phyloP scores from a whole-genome alignment of 2,113 vertebrate species.

The Pelodiscus sinensis region DNA sequence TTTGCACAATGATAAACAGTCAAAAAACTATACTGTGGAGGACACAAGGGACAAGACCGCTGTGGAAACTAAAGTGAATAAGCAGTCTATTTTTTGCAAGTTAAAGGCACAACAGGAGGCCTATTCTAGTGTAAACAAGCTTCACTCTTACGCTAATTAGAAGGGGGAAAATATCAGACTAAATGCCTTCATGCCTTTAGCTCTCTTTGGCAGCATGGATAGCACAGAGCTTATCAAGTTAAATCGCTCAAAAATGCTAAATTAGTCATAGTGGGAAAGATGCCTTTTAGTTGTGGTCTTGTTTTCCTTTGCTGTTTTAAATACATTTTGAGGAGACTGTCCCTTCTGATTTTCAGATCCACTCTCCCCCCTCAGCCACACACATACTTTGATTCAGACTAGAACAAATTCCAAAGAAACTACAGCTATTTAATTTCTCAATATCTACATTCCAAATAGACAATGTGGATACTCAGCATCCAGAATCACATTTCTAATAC shows the following conservation, averaged over 20 bases:
- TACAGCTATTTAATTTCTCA: background rate
- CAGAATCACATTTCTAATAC: background rate
- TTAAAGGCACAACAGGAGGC: constrained; percentile 26
- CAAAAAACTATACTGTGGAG: background rate
- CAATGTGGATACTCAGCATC: background rate
- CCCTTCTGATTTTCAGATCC: background rate
- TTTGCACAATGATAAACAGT: background rate
- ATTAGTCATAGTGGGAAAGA: background rate
- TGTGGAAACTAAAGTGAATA: constrained; percentile 2
- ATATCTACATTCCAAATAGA: background rate
- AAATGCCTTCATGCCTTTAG: background rate
- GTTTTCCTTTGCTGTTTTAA: background rate
- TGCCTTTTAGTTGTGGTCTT: background rate
- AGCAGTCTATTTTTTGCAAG: constrained; percentile 9
- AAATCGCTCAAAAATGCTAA: background rate
- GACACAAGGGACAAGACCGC: background rate
- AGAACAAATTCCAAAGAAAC: background rate
- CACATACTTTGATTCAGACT: background rate
- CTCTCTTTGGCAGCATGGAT: background rate
- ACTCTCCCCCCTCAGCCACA: background rate
- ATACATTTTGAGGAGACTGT: background rate
- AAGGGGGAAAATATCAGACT: constrained; percentile 40
- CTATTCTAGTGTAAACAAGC: background rate
- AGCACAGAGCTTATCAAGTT: background rate
- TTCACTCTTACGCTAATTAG: constrained; percentile 10